Evolutionary conservation across 2,888 invertebrate genomes (phyloP).

Genomic region (Dorcus hopei): DNA sequence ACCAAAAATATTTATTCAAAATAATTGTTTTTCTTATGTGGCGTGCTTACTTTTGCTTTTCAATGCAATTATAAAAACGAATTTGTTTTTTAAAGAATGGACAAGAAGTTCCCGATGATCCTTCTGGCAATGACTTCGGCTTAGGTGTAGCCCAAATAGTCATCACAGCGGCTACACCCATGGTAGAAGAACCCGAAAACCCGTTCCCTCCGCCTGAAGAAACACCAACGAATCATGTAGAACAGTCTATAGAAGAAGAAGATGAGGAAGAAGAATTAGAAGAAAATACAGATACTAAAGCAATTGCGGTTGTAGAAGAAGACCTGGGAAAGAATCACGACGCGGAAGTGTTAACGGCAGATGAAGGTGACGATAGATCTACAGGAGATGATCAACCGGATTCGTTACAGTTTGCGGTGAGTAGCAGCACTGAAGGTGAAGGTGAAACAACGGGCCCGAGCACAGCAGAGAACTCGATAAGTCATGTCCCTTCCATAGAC

Average conservation of each 20-base stretch:
- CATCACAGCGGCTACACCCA: constrained; percentile 91
- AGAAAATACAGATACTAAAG: constrained; percentile 12
- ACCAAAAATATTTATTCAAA: too few species aligned
- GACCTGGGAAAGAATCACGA: constrained; percentile 21
- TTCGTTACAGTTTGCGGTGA: constrained; percentile 58
- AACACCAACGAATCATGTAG: constrained; percentile 39
- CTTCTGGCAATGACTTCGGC: constrained; percentile 57
- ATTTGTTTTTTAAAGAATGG: constrained; percentile 20
- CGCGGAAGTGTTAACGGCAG: constrained; percentile 22
- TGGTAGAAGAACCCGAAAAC: constrained; percentile 81
- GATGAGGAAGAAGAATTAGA: constrained; percentile 25
- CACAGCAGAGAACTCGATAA: constrained; percentile 61
- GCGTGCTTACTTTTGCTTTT: background rate
- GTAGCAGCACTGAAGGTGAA: constrained; percentile 67
- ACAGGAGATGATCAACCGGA: constrained; percentile 57
- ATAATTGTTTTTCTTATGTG: too few species aligned
- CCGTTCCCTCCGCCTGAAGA: constrained; percentile 66
- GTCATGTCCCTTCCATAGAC: constrained; percentile 44
- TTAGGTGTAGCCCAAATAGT: constrained; percentile 86
- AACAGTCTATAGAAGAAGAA: constrained; percentile 23
- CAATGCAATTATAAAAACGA: background rate
- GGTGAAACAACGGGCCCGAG: constrained; percentile 62
- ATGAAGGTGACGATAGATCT: constrained; percentile 44
- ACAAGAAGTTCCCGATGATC: constrained; percentile 21
- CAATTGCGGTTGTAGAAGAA: constrained; percentile 11